Percentiles rank a stretch among this genome's conserved stretches.
Evolutionary conservation across 2,797 vertebrate species (phyloP).

Genomic region (Macropodus opercularis): DNA sequence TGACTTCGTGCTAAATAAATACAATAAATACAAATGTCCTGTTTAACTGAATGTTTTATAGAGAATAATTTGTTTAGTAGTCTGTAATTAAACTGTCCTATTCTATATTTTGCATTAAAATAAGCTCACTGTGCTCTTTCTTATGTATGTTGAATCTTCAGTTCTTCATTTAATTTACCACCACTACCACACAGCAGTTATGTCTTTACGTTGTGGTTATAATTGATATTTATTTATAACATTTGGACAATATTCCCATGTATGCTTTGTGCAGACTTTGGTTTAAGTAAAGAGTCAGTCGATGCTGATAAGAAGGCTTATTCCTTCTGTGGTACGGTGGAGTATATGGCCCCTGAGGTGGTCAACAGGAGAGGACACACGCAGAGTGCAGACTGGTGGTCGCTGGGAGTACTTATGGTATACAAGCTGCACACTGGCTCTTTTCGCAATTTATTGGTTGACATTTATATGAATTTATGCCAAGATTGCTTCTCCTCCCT

Average conservation of each 20-base stretch:
- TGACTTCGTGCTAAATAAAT: not conserved
- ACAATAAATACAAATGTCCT: not conserved
- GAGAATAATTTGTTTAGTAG: not conserved
- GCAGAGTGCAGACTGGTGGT: slow-evolving; percentile 99
- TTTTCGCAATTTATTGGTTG: not conserved
- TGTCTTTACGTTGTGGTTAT: not conserved
- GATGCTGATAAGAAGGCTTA: slow-evolving; percentile 99
- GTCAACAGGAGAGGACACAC: slow-evolving; percentile 98
- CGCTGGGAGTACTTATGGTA: slow-evolving; percentile 98
- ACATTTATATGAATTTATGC: not conserved
- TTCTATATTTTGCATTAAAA: not conserved
- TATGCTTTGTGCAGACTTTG: slow-evolving; percentile 87
- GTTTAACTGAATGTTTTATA: not conserved
- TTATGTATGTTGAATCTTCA: slow-evolving; percentile 4
- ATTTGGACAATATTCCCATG: not conserved
- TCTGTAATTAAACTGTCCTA: not conserved
- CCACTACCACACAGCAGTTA: not conserved
- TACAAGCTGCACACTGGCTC: slow-evolving; percentile 14
- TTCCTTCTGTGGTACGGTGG: slow-evolving; percentile 99
- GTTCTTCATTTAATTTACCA: not conserved
- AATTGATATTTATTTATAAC: not conserved
- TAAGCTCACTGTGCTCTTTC: not conserved
- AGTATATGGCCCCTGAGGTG: slow-evolving; percentile 99
- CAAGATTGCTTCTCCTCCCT: not conserved
- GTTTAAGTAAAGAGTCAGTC: slow-evolving; percentile 98